Evolutionary conservation across 2,113 vertebrate species (phyloP), one percentile per base, ranked within the genome.

Genomic region (Pitta sordida): DNA sequence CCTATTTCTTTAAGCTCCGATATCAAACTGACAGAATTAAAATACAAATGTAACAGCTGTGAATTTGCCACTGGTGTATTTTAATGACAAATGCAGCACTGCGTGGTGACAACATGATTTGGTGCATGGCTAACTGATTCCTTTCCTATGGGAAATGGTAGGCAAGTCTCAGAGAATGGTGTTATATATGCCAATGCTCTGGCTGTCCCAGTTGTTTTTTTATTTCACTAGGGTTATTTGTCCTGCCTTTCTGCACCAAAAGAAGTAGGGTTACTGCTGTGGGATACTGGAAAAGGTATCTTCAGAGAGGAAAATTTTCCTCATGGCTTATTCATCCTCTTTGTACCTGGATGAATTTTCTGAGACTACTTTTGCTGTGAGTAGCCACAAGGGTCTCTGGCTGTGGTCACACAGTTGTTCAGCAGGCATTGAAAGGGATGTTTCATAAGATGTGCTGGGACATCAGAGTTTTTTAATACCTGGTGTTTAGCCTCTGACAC

Each of bases 51-150:
- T 52, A 79, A 13, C 19, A 80, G 29, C 59, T 86, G 59, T 86
- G 68, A 91, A 70, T 91, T 90, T 93, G 60, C 82, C 56, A 53
- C 69, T 93, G 73, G 59, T 94, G 34, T 13, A 60, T 86, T 88
- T 91, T 53, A 79, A 84, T 30, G 58, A 49, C 41, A 65, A 64
- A 48, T 55, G 29, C 65, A 86, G 34, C 65, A 74, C 60, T 8
- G 0, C 1, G 18, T 89, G 78, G 75, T 76, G 58, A 68, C 68
- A 84, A 27, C 27, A 4, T 32, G 34, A 64, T 79, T 11, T 83
- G 53, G 23, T 78, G 46, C 53, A 7, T 55, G 82, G 41, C 32
- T 88, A 55, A 46, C 52, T 68, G 46, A 59, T 44, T 20, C 21
- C 10, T 56, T 32, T 85, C 10, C 70, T 53, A 7, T 46, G 39